phyloP scores from a whole-genome alignment of 37 sponge, comb jelly and placozoan species.

The Ephydatia muelleri region DNA sequence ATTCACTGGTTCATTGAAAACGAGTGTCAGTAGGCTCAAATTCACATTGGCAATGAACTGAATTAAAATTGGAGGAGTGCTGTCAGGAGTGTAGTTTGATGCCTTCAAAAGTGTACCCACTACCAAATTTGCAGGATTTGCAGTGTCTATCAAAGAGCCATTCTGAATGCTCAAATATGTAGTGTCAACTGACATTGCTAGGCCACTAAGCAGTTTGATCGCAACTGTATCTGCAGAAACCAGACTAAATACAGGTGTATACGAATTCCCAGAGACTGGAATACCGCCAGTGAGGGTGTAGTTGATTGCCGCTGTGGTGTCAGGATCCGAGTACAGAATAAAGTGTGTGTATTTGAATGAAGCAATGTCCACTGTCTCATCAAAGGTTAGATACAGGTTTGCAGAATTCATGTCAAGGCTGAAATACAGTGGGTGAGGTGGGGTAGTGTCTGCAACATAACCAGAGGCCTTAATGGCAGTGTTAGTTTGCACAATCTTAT shows the following conservation, averaged over 20 bases:
- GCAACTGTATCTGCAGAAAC: conserved; percentile 48
- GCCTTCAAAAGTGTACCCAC: conserved; percentile 13
- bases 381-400: conserved; percentile 64
- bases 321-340: conserved; percentile 41
- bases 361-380: conserved; percentile 79
- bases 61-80: conserved; percentile 65
- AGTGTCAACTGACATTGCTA: conserved; percentile 59
- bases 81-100: conserved; percentile 58
- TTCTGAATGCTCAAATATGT: conserved; percentile 56
- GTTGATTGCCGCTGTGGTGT: neutral
- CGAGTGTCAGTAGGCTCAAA: conserved; percentile 47
- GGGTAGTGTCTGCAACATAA: conserved; percentile 51
- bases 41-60: conserved; percentile 68
- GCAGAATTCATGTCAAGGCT: conserved; percentile 80
- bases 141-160: conserved; percentile 65
- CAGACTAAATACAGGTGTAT: conserved; percentile 41
- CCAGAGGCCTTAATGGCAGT: conserved; percentile 16
- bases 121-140: conserved; percentile 31
- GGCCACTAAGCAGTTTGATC: conserved; percentile 63
- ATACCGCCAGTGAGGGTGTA: conserved; percentile 48
- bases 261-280: conserved; percentile 36
- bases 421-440: conserved; percentile 61
- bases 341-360: conserved; percentile 49
- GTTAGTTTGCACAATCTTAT: conserved; percentile 27
- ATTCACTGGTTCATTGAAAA: conserved; percentile 87